Evolutionary conservation across 2,888 invertebrate species (phyloP).

Genomic region (Sphinx pinastri): DNA sequence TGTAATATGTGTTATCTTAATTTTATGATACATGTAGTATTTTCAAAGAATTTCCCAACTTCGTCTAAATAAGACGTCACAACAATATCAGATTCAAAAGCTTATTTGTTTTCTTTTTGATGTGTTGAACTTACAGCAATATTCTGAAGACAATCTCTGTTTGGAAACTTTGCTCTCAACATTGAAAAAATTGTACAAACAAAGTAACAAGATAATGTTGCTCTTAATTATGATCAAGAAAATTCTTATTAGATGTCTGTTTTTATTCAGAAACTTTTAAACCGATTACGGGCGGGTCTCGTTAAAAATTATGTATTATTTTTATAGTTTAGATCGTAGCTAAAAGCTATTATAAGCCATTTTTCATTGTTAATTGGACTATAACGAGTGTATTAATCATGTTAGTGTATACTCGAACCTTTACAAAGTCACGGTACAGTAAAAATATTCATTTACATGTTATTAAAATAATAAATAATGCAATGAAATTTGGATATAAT

Average conservation of each 20-base stretch:
- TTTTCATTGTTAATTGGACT: too few species aligned
- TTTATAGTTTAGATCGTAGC: not conserved
- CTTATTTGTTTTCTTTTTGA: not conserved
- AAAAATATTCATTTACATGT: too few species aligned
- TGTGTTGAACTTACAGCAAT: not conserved
- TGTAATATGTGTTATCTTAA: too few species aligned
- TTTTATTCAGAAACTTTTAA: constrained; percentile 15
- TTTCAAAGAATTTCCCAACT: too few species aligned
- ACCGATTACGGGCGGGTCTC: not conserved
- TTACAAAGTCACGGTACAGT: too few species aligned
- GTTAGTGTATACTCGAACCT: too few species aligned
- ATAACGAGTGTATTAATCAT: too few species aligned
- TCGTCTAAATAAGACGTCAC: not conserved
- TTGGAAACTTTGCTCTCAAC: constrained; percentile 8
- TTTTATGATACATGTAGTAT: too few species aligned
- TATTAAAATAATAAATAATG: too few species aligned
- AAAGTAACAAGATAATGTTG: constrained; percentile 19
- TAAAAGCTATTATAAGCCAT: too few species aligned
- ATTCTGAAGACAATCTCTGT: not conserved
- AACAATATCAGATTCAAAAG: not conserved
- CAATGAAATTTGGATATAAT: not conserved
- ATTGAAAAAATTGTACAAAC: constrained; percentile 12
- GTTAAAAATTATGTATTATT: not conserved
- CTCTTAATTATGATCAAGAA: constrained; percentile 13
- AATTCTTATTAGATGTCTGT: constrained; percentile 2